Evolutionary conservation across 2,888 invertebrate genomes (phyloP).

Genomic region (Teleiodes luculella): DNA sequence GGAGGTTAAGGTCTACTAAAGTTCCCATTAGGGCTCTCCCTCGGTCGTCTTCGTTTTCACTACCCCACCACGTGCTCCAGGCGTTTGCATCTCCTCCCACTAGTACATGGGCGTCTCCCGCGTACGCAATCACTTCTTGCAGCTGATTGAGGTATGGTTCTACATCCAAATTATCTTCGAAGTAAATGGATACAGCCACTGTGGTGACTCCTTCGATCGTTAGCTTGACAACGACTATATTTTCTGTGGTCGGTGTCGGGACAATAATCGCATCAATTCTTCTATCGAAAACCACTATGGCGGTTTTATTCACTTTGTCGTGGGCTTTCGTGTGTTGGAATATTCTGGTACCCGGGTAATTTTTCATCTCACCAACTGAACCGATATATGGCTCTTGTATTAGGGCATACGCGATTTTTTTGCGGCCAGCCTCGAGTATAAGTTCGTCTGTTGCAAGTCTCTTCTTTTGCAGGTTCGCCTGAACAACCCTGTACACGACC

Average conservation of each 20-base stretch:
- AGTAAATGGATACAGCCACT: slow-evolving; percentile 14
- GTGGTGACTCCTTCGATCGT: slow-evolving; percentile 11
- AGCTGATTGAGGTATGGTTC: slow-evolving; percentile 9
- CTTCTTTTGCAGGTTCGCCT: slow-evolving; percentile 6
- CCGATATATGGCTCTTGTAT: slow-evolving; percentile 18
- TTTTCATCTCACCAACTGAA: neutral
- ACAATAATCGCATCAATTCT: neutral
- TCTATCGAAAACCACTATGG: slow-evolving; percentile 14
- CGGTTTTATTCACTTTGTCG: slow-evolving; percentile 5
- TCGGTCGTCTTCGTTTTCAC: slow-evolving; percentile 2
- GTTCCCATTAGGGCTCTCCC: neutral
- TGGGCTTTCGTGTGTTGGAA: neutral
- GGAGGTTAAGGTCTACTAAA: slow-evolving; percentile 5
- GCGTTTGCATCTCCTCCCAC: slow-evolving; percentile 21
- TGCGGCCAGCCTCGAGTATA: neutral
- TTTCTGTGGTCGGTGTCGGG: slow-evolving; percentile 13
- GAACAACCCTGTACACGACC: slow-evolving; percentile 13
- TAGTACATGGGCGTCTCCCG: neutral
- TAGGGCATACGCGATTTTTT: neutral
- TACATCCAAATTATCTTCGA: slow-evolving; percentile 12
- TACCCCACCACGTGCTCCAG: slow-evolving; percentile 18
- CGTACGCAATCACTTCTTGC: neutral
- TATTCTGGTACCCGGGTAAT: neutral
- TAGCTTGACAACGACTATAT: slow-evolving; percentile 11
- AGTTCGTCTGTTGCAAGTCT: neutral